Evolutionary conservation across 2,797 vertebrate species (phyloP).

Genomic region (Phalanger gymnotis): DNA sequence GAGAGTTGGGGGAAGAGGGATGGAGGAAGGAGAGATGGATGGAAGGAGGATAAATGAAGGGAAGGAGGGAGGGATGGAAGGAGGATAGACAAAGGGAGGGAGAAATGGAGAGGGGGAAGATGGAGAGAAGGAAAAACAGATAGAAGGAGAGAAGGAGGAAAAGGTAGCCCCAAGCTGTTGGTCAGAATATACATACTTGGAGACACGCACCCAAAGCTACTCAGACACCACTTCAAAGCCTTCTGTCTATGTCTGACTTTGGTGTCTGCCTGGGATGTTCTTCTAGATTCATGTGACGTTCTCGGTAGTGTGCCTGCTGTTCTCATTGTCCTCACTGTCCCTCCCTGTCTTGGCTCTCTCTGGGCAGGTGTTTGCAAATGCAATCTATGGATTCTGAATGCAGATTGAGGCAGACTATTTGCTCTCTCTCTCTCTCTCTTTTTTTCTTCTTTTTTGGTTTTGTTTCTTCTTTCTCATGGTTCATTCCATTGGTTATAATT

Average conservation of each 20-base stretch:
- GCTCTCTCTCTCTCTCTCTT: too few species aligned
- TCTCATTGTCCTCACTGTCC: neutral
- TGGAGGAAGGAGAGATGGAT: too few species aligned
- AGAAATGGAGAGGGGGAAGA: neutral
- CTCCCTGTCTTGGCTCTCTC: neutral
- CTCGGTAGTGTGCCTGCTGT: too few species aligned
- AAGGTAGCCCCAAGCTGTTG: neutral
- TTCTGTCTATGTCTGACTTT: neutral
- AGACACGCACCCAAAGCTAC: neutral
- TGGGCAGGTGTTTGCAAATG: neutral
- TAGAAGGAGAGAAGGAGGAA: neutral
- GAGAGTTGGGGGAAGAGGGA: too few species aligned
- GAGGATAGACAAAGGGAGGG: too few species aligned
- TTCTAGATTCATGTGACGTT: neutral
- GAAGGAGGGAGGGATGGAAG: neutral
- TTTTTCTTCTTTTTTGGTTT: too few species aligned
- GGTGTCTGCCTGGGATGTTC: neutral
- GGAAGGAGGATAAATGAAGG: neutral
- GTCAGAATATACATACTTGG: neutral
- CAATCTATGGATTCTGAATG: too few species aligned
- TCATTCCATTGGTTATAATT: too few species aligned
- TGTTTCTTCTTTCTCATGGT: too few species aligned
- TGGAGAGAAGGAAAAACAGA: neutral
- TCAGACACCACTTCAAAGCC: neutral
- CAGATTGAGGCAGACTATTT: too few species aligned